Conservation (phyloP, 2,797 vertebrate species). For the Pseudomugil tenellus region DNA sequence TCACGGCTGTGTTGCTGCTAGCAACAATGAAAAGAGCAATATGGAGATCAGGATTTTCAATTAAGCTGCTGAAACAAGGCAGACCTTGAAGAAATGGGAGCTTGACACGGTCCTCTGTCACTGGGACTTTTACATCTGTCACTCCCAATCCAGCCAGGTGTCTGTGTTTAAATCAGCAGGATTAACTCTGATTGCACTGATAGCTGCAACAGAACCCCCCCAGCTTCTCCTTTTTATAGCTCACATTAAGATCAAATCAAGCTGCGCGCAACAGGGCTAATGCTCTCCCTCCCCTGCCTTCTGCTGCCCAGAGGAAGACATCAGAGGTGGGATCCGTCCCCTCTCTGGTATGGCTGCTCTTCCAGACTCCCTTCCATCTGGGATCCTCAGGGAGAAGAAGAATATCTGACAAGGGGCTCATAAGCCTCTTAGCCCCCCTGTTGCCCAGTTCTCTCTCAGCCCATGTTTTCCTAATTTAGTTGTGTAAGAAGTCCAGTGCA, state of each 20-base stretch:
- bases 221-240: slow-evolving; percentile 73
- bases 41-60: slow-evolving; percentile 77
- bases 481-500: slow-evolving; percentile 92
- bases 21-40: slow-evolving; percentile 82
- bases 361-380: slow-evolving; percentile 94
- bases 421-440: slow-evolving; percentile 98
- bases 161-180: slow-evolving; percentile 76
- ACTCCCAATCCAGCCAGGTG: slow-evolving; percentile 79
- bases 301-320: slow-evolving; percentile 94
- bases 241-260: slow-evolving; percentile 82
- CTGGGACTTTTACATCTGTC: slow-evolving; percentile 79
- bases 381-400: slow-evolving; percentile 93
- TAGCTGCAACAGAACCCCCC: slow-evolving; percentile 81
- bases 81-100: slow-evolving; percentile 56
- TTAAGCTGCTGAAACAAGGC: slow-evolving; percentile 69
- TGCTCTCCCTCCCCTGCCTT: slow-evolving; percentile 94
- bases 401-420: slow-evolving; percentile 95
- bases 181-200: slow-evolving; percentile 83
- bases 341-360: slow-evolving; percentile 90
- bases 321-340: slow-evolving; percentile 91
- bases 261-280: slow-evolving; percentile 85
- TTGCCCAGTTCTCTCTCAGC: slow-evolving; percentile 92
- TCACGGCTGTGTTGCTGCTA: slow-evolving; percentile 75
- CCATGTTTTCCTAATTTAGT: slow-evolving; percentile 99
- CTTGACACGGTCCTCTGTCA: slow-evolving; percentile 52